Evolutionary conservation across 2,113 vertebrate species (phyloP).

Genomic region (Podiceps cristatus): DNA sequence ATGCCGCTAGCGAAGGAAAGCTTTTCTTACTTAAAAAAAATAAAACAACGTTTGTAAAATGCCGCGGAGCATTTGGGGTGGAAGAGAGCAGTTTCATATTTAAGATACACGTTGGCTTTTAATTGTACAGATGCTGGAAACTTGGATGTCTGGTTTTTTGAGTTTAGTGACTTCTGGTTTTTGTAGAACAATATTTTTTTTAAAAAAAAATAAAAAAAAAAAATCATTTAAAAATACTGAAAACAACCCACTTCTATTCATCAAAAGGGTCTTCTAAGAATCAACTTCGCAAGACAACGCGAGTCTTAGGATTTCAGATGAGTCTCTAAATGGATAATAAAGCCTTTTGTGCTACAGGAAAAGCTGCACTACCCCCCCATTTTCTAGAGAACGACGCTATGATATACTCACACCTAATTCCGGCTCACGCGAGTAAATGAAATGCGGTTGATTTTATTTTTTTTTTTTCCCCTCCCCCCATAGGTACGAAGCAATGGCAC

Average conservation of each 20-base stretch:
- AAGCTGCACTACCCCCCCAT: background rate
- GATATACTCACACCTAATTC: fast-evolving
- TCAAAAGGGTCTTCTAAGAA: background rate
- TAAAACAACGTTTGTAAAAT: background rate
- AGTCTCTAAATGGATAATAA: background rate
- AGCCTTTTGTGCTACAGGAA: background rate
- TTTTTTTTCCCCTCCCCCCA: background rate
- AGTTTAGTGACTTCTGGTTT: background rate
- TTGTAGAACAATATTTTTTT: background rate
- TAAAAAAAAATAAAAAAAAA: too few relatives aligned
- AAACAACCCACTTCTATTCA: fast-evolving
- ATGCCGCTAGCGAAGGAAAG: background rate
- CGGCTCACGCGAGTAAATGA: background rate
- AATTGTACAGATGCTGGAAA: background rate
- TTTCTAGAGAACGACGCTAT: background rate
- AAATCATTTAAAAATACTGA: background rate
- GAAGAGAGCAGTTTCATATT: background rate
- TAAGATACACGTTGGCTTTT: background rate
- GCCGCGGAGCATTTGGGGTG: background rate
- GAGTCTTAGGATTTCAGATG: background rate
- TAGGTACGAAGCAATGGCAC: slow-evolving; percentile 92
- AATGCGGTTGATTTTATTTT: background rate
- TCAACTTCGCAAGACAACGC: fast-evolving
- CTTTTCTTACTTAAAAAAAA: background rate
- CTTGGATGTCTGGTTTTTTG: background rate